Percentiles rank a stretch among this genome's conserved stretches.
Conservation (phyloP, 1,140 invertebrate species). For the Drosophila lacertosa region DNA sequence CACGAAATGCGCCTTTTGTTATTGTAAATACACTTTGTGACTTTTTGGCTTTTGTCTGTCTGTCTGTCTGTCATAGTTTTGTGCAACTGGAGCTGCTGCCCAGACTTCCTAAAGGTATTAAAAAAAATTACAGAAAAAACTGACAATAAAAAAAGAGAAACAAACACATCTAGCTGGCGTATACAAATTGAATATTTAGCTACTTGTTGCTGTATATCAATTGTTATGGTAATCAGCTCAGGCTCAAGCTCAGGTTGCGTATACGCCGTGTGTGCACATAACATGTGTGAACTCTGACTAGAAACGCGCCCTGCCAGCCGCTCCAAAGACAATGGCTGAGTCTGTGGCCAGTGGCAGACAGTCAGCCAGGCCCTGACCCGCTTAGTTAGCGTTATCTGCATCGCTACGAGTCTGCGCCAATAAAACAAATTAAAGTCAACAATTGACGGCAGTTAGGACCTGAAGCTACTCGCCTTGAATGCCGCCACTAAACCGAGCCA, state of each 20-base stretch:
- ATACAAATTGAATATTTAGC: slow-evolving; percentile 27
- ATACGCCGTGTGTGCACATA: slow-evolving; percentile 73
- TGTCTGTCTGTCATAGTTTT: slow-evolving; percentile 38
- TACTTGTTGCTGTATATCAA: slow-evolving; percentile 61
- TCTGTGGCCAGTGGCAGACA: slow-evolving; percentile 26
- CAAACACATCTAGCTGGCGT: slow-evolving; percentile 10
- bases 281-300: slow-evolving; percentile 55
- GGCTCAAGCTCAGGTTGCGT: slow-evolving; percentile 73
- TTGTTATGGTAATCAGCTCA: slow-evolving; percentile 69
- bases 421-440: slow-evolving; percentile 81
- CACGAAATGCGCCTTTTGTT: slow-evolving; percentile 70
- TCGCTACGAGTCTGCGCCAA: slow-evolving; percentile 56
- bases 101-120: slow-evolving; percentile 81
- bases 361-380: slow-evolving; percentile 62
- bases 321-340: slow-evolving; percentile 44
- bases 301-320: too few species aligned
- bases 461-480: slow-evolving; percentile 81
- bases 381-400: slow-evolving; percentile 74
- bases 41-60: slow-evolving; percentile 46
- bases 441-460: slow-evolving; percentile 79
- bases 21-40: slow-evolving; percentile 60
- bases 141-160: background rate
- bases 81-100: slow-evolving; percentile 14
- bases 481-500: slow-evolving; percentile 8
- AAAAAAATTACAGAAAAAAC: slow-evolving; percentile 55